Conservation (phyloP, 2,113 vertebrate species). For the Sterrhoptilus dennistouni region DNA sequence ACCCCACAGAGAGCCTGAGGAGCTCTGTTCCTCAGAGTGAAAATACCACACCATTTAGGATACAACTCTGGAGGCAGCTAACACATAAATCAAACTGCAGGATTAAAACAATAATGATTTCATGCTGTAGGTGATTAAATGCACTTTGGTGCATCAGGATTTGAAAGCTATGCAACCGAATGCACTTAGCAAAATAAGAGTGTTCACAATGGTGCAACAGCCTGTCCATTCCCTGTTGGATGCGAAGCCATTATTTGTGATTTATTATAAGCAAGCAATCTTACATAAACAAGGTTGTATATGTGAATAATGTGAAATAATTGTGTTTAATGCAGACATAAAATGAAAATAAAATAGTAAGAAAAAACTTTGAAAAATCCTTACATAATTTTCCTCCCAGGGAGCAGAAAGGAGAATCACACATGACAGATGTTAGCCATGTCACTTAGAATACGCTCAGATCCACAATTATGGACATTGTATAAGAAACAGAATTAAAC, state of each 20-base stretch:
- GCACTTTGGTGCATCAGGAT: constrained; percentile 17
- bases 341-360: constrained; percentile 40
- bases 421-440: constrained; percentile 71
- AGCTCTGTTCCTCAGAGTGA: constrained; percentile 34
- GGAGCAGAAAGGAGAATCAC: constrained; percentile 72
- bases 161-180: constrained; percentile 35
- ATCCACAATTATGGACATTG: constrained; percentile 53
- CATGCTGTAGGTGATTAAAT: constrained; percentile 50
- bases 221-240: constrained; percentile 58
- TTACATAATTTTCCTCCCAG: constrained; percentile 74
- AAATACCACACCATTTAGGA: constrained; percentile 50
- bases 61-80: constrained; percentile 30
- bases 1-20: constrained; percentile 29
- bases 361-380: constrained; percentile 53
- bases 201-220: not conserved
- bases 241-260: constrained; percentile 50
- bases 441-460: constrained; percentile 61
- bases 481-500: constrained; percentile 50
- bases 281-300: constrained; percentile 44
- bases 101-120: constrained; percentile 55
- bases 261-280: constrained; percentile 57
- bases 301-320: constrained; percentile 23
- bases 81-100: constrained; percentile 30
- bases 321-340: constrained; percentile 45
- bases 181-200: constrained; percentile 23